Conservation (phyloP, 35 echinoderm and acorn worm species). For the Eucidaris tribuloides region DNA sequence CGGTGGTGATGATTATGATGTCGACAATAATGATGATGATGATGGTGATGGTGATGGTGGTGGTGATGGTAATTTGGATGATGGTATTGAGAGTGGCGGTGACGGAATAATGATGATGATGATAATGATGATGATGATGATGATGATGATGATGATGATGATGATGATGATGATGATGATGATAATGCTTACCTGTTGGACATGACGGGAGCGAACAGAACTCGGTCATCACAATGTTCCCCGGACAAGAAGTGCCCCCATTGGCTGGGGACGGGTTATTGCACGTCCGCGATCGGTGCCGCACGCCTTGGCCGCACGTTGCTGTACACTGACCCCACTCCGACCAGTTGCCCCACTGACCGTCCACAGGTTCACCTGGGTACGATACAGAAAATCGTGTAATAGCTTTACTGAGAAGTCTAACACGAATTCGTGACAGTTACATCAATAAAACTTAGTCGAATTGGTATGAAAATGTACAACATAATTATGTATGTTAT, state of each 20-base stretch:
- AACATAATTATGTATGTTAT: too few species aligned
- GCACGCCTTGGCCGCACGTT: slow-evolving; percentile 36
- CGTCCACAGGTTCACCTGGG: slow-evolving; percentile 19
- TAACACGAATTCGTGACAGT: too few species aligned
- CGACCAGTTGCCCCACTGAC: slow-evolving; percentile 48
- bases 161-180: not conserved
- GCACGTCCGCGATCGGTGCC: slow-evolving; percentile 23
- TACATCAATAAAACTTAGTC: too few species aligned
- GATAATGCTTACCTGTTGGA: not conserved
- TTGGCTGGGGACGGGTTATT: slow-evolving; percentile 22
- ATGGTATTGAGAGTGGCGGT: too few species aligned
- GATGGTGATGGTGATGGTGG: too few species aligned
- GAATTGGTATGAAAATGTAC: too few species aligned
- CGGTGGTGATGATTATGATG: too few species aligned
- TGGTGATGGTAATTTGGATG: too few species aligned
- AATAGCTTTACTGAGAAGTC: too few species aligned
- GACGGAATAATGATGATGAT: too few species aligned
- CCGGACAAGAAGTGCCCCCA: not conserved
- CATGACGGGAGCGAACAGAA: not conserved
- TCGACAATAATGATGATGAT: too few species aligned
- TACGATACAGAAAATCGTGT: not conserved
- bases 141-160: not conserved
- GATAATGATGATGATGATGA: not conserved
- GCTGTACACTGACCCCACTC: slow-evolving; percentile 39
- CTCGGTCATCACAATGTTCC: slow-evolving; percentile 15